Conservation (phyloP, 2,797 vertebrate genomes). For the Sitta carolinensis region DNA sequence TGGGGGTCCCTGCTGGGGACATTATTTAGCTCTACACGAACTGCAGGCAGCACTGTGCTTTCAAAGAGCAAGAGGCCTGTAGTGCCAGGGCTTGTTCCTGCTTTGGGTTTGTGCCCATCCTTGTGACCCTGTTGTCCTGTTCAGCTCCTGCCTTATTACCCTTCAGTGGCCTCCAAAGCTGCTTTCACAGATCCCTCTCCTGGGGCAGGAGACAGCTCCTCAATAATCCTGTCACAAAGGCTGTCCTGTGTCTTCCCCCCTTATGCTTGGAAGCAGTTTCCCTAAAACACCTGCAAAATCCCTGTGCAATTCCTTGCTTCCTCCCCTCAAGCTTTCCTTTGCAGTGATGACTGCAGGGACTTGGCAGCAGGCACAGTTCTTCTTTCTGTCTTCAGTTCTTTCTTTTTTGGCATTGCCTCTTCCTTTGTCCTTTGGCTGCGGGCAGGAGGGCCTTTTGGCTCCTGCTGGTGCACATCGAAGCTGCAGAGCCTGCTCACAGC, state of each 20-base stretch:
- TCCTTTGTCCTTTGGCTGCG: not conserved
- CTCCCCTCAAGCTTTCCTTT: not conserved
- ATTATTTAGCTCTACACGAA: not conserved
- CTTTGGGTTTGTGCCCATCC: not conserved
- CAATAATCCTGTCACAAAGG: not conserved
- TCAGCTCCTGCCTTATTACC: not conserved
- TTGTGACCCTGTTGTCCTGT: not conserved
- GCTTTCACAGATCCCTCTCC: not conserved
- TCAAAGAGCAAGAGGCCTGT: not conserved
- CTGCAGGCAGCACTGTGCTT: not conserved
- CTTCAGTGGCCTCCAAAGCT: not conserved
- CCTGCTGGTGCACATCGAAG: accelerated
- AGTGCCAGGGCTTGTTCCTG: not conserved
- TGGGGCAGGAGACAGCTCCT: not conserved
- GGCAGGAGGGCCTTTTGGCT: not conserved
- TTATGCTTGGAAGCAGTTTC: not conserved
- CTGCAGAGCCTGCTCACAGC: not conserved
- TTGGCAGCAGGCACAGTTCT: not conserved
- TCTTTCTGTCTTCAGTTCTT: not conserved
- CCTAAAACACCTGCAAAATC: not conserved
- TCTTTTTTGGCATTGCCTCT: not conserved
- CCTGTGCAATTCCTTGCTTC: not conserved
- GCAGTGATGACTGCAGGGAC: not conserved
- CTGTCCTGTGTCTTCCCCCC: not conserved
- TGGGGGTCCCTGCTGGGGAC: not conserved